phyloP scores from a whole-genome alignment of 2,113 vertebrate genomes.

The Callorhinus ursinus region DNA sequence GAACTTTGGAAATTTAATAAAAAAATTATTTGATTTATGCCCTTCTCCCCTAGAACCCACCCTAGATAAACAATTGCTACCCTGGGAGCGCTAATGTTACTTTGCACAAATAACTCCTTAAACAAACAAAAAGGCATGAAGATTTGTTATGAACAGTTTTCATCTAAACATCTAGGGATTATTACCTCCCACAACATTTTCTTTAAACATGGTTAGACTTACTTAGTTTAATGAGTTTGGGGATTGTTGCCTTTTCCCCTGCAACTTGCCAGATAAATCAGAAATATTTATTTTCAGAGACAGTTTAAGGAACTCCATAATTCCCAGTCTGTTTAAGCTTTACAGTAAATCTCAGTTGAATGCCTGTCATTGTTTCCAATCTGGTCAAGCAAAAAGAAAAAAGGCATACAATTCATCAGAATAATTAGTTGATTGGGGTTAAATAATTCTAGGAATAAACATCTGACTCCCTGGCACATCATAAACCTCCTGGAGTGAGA shows the following conservation, averaged over 20 bases:
- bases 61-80: background rate
- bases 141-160: constrained; percentile 54
- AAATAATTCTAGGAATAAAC: constrained; percentile 71
- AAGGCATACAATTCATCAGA: constrained; percentile 69
- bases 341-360: constrained; percentile 69
- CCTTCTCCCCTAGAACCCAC: background rate
- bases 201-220: constrained; percentile 65
- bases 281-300: constrained; percentile 80
- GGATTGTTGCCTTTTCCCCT: constrained; percentile 64
- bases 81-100: background rate
- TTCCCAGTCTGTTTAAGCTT: constrained; percentile 61
- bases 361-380: constrained; percentile 65
- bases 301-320: constrained; percentile 67
- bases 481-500: constrained; percentile 52
- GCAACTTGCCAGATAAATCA: constrained; percentile 65
- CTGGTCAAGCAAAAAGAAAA: constrained; percentile 30
- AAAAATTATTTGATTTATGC: background rate
- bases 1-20: constrained; percentile 52
- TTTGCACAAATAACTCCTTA: constrained; percentile 49
- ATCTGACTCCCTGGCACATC: constrained; percentile 47
- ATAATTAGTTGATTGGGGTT: constrained; percentile 74
- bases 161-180: constrained; percentile 45
- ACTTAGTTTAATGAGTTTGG: constrained; percentile 64
- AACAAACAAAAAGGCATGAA: background rate
- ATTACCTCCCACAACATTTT: constrained; percentile 43